Conservation (phyloP, 2,888 invertebrate species). For the Rugalucina vietnamica region DNA sequence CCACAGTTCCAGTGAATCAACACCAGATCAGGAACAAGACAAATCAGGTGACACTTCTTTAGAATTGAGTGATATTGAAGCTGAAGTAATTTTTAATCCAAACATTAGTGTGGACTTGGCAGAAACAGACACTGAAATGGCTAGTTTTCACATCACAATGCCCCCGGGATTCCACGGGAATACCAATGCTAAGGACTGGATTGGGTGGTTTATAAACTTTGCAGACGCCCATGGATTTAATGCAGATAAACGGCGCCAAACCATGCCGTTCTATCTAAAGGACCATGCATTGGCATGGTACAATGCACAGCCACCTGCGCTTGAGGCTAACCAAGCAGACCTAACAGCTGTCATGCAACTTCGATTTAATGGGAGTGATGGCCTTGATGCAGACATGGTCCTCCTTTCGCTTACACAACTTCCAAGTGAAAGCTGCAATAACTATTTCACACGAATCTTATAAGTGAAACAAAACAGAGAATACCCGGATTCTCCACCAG, state of each 20-base stretch:
- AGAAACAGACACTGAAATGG: too few species aligned
- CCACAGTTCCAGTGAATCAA: too few species aligned
- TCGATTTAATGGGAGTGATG: conserved; percentile 28
- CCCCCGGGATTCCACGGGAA: too few species aligned
- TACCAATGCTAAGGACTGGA: conserved; percentile 31
- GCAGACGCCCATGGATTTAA: neutral
- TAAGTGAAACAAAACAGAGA: neutral
- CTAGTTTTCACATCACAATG: too few species aligned
- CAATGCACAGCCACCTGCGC: neutral
- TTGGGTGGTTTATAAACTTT: conserved; percentile 3
- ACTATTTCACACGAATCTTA: neutral
- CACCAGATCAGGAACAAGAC: too few species aligned
- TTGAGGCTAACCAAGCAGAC: neutral
- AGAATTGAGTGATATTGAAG: too few species aligned
- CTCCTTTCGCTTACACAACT: neutral
- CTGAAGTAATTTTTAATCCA: too few species aligned
- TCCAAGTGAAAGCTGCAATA: neutral
- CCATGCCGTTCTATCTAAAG: conserved; percentile 13
- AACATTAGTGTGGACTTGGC: too few species aligned
- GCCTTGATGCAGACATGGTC: neutral
- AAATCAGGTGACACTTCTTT: too few species aligned
- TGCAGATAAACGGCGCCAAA: neutral
- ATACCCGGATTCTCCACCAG: too few species aligned
- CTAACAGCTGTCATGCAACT: neutral
- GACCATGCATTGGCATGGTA: conserved; percentile 31